These are phyloP conservation scores for Cheracebus regulus DNA, from an alignment of 2,797 vertebrate genomes.

Conservation along the genomic window DNA sequence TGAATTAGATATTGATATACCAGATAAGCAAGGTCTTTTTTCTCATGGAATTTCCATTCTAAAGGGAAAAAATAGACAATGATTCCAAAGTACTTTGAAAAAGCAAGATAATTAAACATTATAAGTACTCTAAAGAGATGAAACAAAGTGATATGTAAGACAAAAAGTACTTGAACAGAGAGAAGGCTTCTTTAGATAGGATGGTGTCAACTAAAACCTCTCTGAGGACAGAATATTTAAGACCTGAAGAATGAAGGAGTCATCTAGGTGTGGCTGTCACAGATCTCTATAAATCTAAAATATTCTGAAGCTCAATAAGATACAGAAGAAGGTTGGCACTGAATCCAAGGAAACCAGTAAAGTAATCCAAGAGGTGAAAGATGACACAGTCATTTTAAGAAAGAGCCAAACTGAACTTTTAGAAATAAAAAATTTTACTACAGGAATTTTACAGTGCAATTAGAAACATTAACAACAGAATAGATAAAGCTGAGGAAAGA, in stretches of 20 bases:
- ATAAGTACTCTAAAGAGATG: neutral
- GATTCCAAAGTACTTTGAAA: neutral
- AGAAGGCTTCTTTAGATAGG: neutral
- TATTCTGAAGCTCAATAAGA: neutral
- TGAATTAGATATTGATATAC: neutral
- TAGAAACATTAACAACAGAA: neutral
- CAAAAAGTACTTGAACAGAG: neutral
- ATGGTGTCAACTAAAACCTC: neutral
- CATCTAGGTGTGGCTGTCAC: neutral
- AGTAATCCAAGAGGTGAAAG: neutral
- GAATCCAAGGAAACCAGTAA: neutral
- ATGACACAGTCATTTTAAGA: neutral
- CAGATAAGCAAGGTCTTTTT: neutral
- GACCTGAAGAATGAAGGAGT: neutral
- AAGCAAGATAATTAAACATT: slow-evolving; percentile 23
- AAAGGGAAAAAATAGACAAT: neutral
- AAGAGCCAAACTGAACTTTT: neutral
- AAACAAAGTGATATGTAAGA: slow-evolving; percentile 3
- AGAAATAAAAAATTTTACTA: neutral
- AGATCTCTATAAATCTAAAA: neutral
- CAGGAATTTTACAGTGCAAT: neutral
- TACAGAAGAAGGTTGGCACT: neutral
- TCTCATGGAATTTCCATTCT: neutral
- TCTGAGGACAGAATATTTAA: neutral
- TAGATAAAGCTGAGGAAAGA: neutral